Base-by-base conservation (phyloP, 2,113 vertebrate species). In the Bolborhynchus lineola region DNA sequence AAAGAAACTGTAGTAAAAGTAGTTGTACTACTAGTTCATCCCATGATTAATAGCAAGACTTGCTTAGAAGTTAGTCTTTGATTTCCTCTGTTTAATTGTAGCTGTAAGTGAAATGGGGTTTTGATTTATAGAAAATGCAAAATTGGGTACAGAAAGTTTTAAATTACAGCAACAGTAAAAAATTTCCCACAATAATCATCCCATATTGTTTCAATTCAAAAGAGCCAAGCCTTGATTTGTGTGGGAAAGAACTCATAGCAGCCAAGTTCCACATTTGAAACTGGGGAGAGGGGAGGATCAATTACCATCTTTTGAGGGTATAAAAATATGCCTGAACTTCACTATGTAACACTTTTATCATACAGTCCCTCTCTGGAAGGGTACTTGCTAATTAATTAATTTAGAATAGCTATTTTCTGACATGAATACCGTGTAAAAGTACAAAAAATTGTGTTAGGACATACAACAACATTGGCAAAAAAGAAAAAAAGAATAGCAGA, bases 71-170 rank as follows among this genome's bases (percentile, higher is more conserved):
- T 93, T 50, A 84, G 52, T 95, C 96, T 97, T 91, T 95, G 95
- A 89, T 95, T 96, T 97, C 93, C 92, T 93, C 86, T 67, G 71
- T 95, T 97, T 97, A 96, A 96, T 96, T 97, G 96, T 96, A 67
- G 65, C 91, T 89, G 63, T 81, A 80, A 97, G 95, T 96, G 82
- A 93, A 95, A 96, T 80, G 74, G 94, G 92, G 70, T 94, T 97
- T 96, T 97, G 97, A 98, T 98, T 97, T 97, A 97, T 96, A 96
- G 97, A 96, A 96, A 94, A 97, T 95, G 94, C 95, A 94, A 96
- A 96, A 93, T 90, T 93, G 60, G 93, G 93, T 82, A 95, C 96
- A 90, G 97, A 97, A 97, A 98, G 97, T 98, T 97, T 96, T 96
- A 70, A 95, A 91, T 95, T 80, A 88, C 93, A 85, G 93, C 42